These are phyloP conservation scores for Nothocercus nigrocapillus DNA, from an alignment of 2,113 vertebrate species.

Conservation along the genomic window DNA sequence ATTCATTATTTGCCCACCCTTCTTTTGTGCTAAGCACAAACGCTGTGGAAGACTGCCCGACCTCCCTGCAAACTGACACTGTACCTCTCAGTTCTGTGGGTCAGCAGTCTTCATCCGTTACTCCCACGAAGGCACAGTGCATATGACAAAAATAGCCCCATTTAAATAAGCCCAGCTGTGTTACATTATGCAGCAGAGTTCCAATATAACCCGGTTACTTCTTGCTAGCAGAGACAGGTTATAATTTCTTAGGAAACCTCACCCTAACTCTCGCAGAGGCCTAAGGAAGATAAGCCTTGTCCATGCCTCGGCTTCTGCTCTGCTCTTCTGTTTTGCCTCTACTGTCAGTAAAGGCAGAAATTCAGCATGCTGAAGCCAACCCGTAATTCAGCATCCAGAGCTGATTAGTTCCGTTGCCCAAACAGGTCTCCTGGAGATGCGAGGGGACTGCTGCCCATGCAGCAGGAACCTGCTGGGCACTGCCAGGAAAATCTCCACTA, in stretches of 20 bases:
- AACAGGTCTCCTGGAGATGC: slow-evolving; percentile 47
- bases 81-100: not conserved
- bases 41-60: not conserved
- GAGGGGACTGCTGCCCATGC: slow-evolving; percentile 32
- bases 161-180: slow-evolving; percentile 18
- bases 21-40: not conserved
- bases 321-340: slow-evolving; percentile 44
- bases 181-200: not conserved
- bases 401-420: slow-evolving; percentile 63
- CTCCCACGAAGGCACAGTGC: not conserved
- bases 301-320: not conserved
- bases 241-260: slow-evolving; percentile 34
- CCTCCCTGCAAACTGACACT: not conserved
- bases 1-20: not conserved
- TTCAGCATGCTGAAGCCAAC: slow-evolving; percentile 42
- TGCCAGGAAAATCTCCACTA: not conserved
- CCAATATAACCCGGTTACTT: slow-evolving; percentile 41
- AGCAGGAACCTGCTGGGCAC: slow-evolving; percentile 37
- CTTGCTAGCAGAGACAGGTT: slow-evolving; percentile 23
- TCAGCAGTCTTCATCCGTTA: not conserved
- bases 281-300: slow-evolving; percentile 18
- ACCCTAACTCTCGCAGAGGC: slow-evolving; percentile 16
- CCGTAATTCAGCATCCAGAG: slow-evolving; percentile 55
- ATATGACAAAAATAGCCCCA: slow-evolving; percentile 13
- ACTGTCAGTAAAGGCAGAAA: slow-evolving; percentile 22